A percentile compares a stretch with the other conserved stretches of the same genome.
These are phyloP conservation scores for Vidua chalybeata DNA, from an alignment of 2,113 vertebrate species.

Conservation along the genomic window DNA sequence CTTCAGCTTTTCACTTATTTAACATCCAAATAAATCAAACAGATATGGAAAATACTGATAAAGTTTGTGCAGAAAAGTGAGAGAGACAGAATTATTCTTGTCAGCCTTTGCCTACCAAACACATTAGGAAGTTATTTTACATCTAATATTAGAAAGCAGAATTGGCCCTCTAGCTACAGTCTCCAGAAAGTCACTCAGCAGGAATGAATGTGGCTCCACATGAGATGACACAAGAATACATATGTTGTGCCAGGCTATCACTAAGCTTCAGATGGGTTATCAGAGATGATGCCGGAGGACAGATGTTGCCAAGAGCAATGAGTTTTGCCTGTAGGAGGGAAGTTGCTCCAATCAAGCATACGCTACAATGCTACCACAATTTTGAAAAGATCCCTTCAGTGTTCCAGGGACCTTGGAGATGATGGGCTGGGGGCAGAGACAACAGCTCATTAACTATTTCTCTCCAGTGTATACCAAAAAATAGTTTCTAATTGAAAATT, in stretches of 20 bases:
- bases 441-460: constrained; percentile 49
- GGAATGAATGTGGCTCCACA: constrained; percentile 55
- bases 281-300: constrained; percentile 61
- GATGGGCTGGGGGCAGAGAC: neutral
- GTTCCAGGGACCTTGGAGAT: neutral
- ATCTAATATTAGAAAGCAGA: constrained; percentile 77
- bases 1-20: constrained; percentile 51
- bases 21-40: constrained; percentile 69
- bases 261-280: constrained; percentile 63
- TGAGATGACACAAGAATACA: constrained; percentile 61
- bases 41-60: constrained; percentile 69
- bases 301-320: neutral
- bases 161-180: constrained; percentile 76
- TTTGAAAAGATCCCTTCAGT: constrained; percentile 25
- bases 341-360: neutral
- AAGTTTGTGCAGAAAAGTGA: constrained; percentile 15
- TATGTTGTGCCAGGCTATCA: constrained; percentile 63
- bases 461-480: constrained; percentile 53
- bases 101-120: constrained; percentile 71
- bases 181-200: constrained; percentile 69
- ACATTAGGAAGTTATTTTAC: constrained; percentile 70
- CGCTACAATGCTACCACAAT: neutral
- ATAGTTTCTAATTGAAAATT: constrained; percentile 70
- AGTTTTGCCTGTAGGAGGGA: neutral
- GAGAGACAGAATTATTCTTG: constrained; percentile 65